Conservation (phyloP, 2,797 vertebrate species). For the Sitta carolinensis region DNA sequence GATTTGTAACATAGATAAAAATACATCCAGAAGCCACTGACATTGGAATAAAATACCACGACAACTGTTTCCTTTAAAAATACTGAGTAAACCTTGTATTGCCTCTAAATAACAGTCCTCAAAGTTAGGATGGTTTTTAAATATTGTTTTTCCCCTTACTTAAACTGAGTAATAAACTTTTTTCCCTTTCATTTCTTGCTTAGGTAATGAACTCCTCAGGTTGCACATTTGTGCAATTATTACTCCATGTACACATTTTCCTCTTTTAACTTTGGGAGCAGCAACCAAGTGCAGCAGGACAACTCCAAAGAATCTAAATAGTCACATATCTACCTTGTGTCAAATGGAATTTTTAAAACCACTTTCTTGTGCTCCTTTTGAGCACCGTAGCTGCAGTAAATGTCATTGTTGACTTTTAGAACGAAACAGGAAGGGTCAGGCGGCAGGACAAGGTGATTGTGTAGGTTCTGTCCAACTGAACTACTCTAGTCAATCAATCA, state of each 20-base stretch:
- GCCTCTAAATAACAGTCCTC: not conserved
- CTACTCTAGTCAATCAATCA: not conserved
- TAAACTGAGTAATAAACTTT: not conserved
- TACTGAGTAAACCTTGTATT: not conserved
- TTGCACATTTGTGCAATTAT: not conserved
- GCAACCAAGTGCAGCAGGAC: not conserved
- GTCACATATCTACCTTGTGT: not conserved
- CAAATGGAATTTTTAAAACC: accelerated
- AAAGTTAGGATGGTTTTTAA: not conserved
- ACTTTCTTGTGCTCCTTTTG: not conserved
- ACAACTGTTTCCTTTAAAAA: not conserved
- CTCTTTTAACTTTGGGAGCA: not conserved
- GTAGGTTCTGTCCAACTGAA: not conserved
- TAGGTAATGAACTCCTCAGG: not conserved
- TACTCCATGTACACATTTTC: not conserved
- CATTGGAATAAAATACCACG: not conserved
- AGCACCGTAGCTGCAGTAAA: not conserved
- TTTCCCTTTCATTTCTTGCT: not conserved
- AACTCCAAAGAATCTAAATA: not conserved
- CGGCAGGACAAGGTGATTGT: not conserved
- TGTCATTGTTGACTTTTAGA: not conserved
- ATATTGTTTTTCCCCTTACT: not conserved
- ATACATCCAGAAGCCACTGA: not conserved
- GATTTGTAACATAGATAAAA: not conserved
- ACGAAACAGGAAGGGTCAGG: not conserved